Evolutionary conservation across 2,888 invertebrate genomes (phyloP).

Genomic region (Aphrophora alni): DNA sequence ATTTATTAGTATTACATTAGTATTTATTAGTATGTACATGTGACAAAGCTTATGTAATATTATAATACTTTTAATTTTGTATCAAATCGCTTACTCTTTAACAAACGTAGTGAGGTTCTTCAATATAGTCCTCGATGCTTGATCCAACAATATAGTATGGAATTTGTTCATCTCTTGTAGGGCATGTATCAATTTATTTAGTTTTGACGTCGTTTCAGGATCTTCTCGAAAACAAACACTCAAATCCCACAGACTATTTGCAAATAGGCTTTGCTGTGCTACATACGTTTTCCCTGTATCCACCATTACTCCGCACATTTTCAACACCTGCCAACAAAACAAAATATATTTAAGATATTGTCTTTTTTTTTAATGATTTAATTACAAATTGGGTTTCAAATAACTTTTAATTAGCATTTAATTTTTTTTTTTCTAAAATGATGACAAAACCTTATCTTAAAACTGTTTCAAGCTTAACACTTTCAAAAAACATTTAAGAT

Average conservation of each 20-base stretch:
- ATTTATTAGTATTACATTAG: too few relatives aligned
- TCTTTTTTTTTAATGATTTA: too few relatives aligned
- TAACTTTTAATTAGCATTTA: too few relatives aligned
- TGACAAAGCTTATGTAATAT: too few relatives aligned
- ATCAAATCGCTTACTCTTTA: slow-evolving; percentile 88
- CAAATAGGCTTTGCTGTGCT: slow-evolving; percentile 86
- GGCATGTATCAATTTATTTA: slow-evolving; percentile 78
- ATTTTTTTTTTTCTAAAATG: too few relatives aligned
- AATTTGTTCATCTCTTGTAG: slow-evolving; percentile 94
- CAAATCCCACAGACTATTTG: slow-evolving; percentile 89
- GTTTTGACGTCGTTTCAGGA: slow-evolving; percentile 77
- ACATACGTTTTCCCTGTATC: slow-evolving; percentile 93
- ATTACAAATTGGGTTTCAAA: too few relatives aligned
- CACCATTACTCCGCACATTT: slow-evolving; percentile 87
- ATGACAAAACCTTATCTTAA: too few relatives aligned
- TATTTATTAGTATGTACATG: too few relatives aligned
- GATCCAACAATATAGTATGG: slow-evolving; percentile 88
- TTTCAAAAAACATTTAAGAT: too few relatives aligned
- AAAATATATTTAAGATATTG: background rate
- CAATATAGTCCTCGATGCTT: slow-evolving; percentile 87
- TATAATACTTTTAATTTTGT: too few relatives aligned
- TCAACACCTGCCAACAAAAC: slow-evolving; percentile 65
- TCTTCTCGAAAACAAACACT: slow-evolving; percentile 88
- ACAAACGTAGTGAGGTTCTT: slow-evolving; percentile 90
- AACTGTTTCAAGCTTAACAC: too few relatives aligned